Evolutionary conservation across 1,140 invertebrate species (phyloP).

Genomic region (Sminthurinus signatus): DNA sequence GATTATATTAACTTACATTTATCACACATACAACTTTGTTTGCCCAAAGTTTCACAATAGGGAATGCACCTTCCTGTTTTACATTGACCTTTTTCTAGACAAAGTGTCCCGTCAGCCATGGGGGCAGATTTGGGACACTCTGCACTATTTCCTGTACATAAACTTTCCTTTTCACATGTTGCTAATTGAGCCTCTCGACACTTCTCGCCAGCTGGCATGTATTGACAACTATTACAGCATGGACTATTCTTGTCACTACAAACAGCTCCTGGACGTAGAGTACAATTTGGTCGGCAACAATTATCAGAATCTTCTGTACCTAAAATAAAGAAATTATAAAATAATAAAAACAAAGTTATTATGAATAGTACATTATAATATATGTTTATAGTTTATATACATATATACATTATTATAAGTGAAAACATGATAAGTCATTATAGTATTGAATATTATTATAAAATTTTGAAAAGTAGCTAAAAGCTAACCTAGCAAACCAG

Average conservation of each 20-base stretch:
- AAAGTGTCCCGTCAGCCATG: conserved; percentile 78
- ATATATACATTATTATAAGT: too few species aligned
- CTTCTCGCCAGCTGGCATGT: conserved; percentile 63
- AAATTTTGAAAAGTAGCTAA: too few species aligned
- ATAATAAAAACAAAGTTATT: too few species aligned
- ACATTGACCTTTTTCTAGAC: conserved; percentile 81
- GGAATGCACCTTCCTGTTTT: conserved; percentile 77
- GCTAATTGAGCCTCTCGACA: conserved; percentile 81
- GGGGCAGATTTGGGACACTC: conserved; percentile 72
- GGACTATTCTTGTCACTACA: conserved; percentile 93
- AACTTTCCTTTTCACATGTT: conserved; percentile 78
- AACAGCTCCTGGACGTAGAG: conserved; percentile 72
- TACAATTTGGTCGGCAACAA: conserved; percentile 89
- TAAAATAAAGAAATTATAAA: too few species aligned
- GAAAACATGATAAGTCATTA: too few species aligned
- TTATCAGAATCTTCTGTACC: conserved; percentile 85
- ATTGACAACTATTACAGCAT: conserved; percentile 84
- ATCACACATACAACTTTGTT: conserved; percentile 92
- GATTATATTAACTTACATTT: conserved; percentile 74
- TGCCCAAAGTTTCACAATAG: conserved; percentile 84
- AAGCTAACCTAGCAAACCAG: conserved; percentile 78
- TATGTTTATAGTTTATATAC: too few species aligned
- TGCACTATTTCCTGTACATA: conserved; percentile 53
- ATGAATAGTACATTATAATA: too few species aligned
- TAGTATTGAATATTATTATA: too few species aligned